Base-by-base conservation (phyloP, 2,888 invertebrate species). In the Drosophila ustulata region DNA sequence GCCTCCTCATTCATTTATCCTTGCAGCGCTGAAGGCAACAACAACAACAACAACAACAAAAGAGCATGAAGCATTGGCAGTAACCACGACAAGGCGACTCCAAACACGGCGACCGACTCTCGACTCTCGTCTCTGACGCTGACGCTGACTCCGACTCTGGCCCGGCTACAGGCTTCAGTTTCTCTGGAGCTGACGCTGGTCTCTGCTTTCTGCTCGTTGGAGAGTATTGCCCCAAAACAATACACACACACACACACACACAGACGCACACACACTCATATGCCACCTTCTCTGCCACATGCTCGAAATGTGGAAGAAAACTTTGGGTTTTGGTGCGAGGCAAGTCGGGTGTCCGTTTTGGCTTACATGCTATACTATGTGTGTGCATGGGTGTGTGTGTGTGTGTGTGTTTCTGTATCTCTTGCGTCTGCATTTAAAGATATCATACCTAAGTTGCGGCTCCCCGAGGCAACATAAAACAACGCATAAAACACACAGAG, bases 1-100 rank as follows among this genome's bases (percentile, higher is more conserved):
- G 70, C 73, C 89, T 87, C 72, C 89, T 89, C 89, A 89, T 86
- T 86, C 85, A 86, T 86, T 86, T 86, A 86, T 86, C 85, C 85
- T 86, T 86, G 85, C 88, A 89, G 46, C 62, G 85, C 85, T 78
- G 30, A 71, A 51, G 85, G 85, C 85, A 82, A 70, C 74, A 52
- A 46, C 71, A 75, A 61, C 71, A 82, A 61, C 70, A 73, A 61
- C 75, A 84, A 81, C 80, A 81, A 82, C 88, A 83, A 87, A 85
- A 78, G 83, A 85, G 83, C 86, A 79, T 73, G 75, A 73, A 71
- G 69, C 78, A 80, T 78, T 78, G 88, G 82, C 85, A 75, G 78
- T 66, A 82, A 89, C 85, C 88, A 80, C 77, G 71, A 65, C 79
- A 76, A 83, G 81, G 78, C 83, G 70, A 85, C 75, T 76, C 65